Evolutionary conservation across 2,888 invertebrate species (phyloP).

Genomic region (Hydrotaea diabolus): DNA sequence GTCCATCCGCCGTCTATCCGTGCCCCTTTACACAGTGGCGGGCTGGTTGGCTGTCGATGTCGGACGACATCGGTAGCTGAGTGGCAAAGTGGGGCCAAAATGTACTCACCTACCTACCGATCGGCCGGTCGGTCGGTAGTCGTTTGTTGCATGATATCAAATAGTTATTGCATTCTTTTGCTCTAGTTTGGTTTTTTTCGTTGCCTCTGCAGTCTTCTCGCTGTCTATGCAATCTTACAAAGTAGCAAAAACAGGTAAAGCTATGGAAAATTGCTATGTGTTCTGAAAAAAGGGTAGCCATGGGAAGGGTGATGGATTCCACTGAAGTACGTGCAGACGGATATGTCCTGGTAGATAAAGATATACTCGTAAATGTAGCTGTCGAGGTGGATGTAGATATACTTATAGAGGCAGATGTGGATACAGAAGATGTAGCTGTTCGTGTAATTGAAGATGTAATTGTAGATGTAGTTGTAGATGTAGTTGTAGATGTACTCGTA

Average conservation of each 20-base stretch:
- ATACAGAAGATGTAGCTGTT: too few relatives aligned
- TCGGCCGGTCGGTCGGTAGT: background rate
- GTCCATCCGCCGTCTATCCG: background rate
- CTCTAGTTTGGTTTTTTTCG: background rate
- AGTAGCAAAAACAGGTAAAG: slow-evolving; percentile 21
- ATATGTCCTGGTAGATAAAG: too few relatives aligned
- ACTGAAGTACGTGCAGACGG: too few relatives aligned
- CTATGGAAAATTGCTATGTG: slow-evolving; percentile 4
- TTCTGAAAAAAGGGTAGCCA: background rate
- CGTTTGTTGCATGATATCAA: slow-evolving; percentile 54
- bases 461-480: too few relatives aligned
- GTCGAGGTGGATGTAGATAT: too few relatives aligned
- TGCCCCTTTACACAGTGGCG: too few relatives aligned
- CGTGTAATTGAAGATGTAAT: too few relatives aligned
- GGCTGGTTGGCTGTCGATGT: too few relatives aligned
- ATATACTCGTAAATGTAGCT: too few relatives aligned
- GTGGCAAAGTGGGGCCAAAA: slow-evolving; percentile 33
- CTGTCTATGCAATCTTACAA: background rate
- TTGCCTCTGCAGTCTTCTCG: background rate
- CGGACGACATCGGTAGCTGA: slow-evolving; percentile 22
- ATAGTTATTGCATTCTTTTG: slow-evolving; percentile 54
- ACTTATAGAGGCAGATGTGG: too few relatives aligned
- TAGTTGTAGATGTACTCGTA: too few relatives aligned
- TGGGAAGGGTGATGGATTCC: background rate
- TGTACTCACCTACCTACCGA: background rate